Evolutionary conservation across 2,113 vertebrate genomes (phyloP).

Genomic region (Mesoclemmys tuberculata): DNA sequence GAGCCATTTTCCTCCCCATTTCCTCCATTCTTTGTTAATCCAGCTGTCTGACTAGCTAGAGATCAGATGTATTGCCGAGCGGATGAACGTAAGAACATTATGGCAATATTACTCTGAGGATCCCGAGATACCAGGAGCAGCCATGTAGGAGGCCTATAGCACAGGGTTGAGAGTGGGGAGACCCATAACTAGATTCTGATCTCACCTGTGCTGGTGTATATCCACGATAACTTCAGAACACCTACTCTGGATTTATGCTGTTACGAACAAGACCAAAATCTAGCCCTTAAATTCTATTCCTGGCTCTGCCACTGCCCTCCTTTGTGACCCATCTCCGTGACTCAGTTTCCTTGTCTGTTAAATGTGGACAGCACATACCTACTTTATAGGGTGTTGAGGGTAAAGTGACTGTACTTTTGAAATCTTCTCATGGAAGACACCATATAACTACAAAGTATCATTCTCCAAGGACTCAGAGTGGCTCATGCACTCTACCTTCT

Average conservation of each 20-base stretch:
- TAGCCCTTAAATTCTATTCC: neutral
- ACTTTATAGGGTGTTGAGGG: neutral
- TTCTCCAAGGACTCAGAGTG: neutral
- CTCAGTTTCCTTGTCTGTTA: neutral
- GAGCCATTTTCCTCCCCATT: neutral
- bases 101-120: neutral
- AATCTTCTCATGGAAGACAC: neutral
- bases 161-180: neutral
- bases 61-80: neutral
- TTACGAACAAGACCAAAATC: neutral
- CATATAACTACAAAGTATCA: neutral
- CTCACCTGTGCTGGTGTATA: neutral
- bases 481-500: neutral
- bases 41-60: neutral
- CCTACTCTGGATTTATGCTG: neutral
- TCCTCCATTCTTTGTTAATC: neutral
- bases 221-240: neutral
- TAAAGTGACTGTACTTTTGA: neutral
- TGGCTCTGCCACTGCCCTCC: conserved; percentile 8
- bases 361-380: neutral
- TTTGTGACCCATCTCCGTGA: neutral
- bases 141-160: neutral
- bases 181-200: neutral
- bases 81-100: neutral
- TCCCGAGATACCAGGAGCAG: neutral